Conservation (phyloP, 2,888 invertebrate species). For the Rotaria socialis region DNA sequence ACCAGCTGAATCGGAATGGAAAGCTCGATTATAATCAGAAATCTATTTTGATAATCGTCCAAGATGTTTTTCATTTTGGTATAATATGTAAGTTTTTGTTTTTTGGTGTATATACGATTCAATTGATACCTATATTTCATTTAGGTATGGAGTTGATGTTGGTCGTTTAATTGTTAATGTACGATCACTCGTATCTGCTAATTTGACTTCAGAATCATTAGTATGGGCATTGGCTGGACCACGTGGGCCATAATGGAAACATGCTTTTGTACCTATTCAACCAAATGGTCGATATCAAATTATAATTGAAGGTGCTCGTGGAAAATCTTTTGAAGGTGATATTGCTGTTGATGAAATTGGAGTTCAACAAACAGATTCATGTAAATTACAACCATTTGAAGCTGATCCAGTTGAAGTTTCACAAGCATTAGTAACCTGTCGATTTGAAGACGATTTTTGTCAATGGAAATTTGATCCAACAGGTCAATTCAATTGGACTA, state of each 20-base stretch:
- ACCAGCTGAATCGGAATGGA: slow-evolving; percentile 50
- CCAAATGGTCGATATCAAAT: slow-evolving; percentile 41
- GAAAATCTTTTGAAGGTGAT: slow-evolving; percentile 52
- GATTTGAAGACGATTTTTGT: slow-evolving; percentile 42
- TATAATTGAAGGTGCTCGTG: slow-evolving; percentile 52
- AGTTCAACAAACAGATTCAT: not conserved
- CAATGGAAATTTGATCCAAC: slow-evolving; percentile 39
- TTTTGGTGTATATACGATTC: not conserved
- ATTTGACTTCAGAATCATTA: slow-evolving; percentile 49
- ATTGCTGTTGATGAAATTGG: slow-evolving; percentile 50
- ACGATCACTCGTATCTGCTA: slow-evolving; percentile 29
- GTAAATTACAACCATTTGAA: slow-evolving; percentile 40
- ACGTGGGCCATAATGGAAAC: slow-evolving; percentile 49
- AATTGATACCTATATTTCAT: not conserved
- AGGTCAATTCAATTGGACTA: slow-evolving; percentile 45
- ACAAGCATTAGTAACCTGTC: slow-evolving; percentile 12
- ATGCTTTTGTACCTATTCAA: slow-evolving; percentile 37
- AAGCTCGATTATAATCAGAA: slow-evolving; percentile 50
- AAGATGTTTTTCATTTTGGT: slow-evolving; percentile 44
- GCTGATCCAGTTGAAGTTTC: slow-evolving; percentile 38
- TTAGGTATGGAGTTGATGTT: slow-evolving; percentile 5
- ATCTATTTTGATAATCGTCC: slow-evolving; percentile 38
- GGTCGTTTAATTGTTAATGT: slow-evolving; percentile 46
- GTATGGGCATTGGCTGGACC: slow-evolving; percentile 50
- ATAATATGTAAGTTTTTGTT: slow-evolving; percentile 43